Evolutionary conservation across 1,140 invertebrate genomes (phyloP).

Genomic region (Drosophila sucinea): DNA sequence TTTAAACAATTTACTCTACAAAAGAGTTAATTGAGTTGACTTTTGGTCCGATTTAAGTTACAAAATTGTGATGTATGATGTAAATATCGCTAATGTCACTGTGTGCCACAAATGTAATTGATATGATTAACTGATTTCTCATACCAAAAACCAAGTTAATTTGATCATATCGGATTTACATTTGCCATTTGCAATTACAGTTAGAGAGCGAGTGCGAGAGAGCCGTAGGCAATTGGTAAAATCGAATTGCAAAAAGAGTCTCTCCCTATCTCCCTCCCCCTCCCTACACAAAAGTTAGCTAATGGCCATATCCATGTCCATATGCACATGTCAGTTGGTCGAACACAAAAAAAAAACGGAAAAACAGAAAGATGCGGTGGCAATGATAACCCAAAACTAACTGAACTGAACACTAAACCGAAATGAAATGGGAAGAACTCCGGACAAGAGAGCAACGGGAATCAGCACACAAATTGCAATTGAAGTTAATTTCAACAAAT

Average conservation of each 20-base stretch:
- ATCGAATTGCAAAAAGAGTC: slow-evolving; percentile 28
- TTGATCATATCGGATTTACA: slow-evolving; percentile 50
- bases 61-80: too few relatives aligned
- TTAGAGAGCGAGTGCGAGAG: slow-evolving; percentile 52
- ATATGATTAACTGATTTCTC: background rate
- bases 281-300: slow-evolving; percentile 46
- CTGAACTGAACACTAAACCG: slow-evolving; percentile 19
- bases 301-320: slow-evolving; percentile 59
- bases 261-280: slow-evolving; percentile 7
- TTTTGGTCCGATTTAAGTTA: too few relatives aligned
- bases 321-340: slow-evolving; percentile 61
- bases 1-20: too few relatives aligned
- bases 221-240: slow-evolving; percentile 33
- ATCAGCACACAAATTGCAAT: slow-evolving; percentile 69
- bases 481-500: slow-evolving; percentile 83
- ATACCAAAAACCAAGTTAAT: slow-evolving; percentile 26
- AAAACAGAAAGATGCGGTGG: slow-evolving; percentile 51
- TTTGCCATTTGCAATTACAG: slow-evolving; percentile 70
- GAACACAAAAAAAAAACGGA: slow-evolving; percentile 23
- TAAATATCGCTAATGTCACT: too few relatives aligned
- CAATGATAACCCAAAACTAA: slow-evolving; percentile 62
- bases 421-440: slow-evolving; percentile 17
- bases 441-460: slow-evolving; percentile 7
- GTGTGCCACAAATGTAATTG: background rate
- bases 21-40: too few relatives aligned